Conservation (phyloP, 2,888 invertebrate genomes). For the Julus scanicus region DNA sequence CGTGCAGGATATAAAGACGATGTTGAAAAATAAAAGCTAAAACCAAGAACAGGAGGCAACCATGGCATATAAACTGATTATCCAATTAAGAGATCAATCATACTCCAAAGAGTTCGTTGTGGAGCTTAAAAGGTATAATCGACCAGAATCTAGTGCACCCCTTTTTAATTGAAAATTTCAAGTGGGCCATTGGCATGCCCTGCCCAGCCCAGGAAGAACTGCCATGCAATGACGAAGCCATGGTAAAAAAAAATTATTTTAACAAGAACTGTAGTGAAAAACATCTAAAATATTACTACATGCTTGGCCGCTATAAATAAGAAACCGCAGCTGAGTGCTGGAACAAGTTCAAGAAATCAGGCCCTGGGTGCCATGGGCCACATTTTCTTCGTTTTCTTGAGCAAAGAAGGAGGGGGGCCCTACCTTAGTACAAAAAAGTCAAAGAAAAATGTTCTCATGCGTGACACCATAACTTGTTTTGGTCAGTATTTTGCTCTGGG, state of each 20-base stretch:
- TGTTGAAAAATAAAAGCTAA: neutral
- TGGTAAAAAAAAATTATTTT: neutral
- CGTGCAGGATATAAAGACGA: too few species aligned
- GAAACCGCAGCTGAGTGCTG: constrained; percentile 39
- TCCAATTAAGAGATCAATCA: constrained; percentile 30
- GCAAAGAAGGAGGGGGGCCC: constrained; percentile 1
- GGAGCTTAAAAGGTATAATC: neutral
- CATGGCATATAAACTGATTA: neutral
- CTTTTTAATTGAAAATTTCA: constrained; percentile 20
- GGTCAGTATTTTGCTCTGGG: constrained; percentile 20
- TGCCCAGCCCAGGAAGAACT: constrained; percentile 36
- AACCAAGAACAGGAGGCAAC: neutral
- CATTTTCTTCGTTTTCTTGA: neutral
- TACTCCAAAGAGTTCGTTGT: neutral
- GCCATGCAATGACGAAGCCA: neutral
- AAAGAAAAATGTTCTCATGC: constrained; percentile 42
- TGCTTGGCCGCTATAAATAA: constrained; percentile 16
- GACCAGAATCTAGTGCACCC: constrained; percentile 3
- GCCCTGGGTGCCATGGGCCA: constrained; percentile 39
- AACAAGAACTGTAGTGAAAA: neutral
- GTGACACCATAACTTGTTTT: constrained; percentile 36
- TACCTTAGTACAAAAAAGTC: constrained; percentile 13
- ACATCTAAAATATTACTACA: constrained; percentile 16
- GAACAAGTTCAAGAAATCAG: constrained; percentile 40
- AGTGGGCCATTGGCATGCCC: constrained; percentile 12